Conservation (phyloP, 2,113 vertebrate species). For the Malurus melanocephalus region DNA sequence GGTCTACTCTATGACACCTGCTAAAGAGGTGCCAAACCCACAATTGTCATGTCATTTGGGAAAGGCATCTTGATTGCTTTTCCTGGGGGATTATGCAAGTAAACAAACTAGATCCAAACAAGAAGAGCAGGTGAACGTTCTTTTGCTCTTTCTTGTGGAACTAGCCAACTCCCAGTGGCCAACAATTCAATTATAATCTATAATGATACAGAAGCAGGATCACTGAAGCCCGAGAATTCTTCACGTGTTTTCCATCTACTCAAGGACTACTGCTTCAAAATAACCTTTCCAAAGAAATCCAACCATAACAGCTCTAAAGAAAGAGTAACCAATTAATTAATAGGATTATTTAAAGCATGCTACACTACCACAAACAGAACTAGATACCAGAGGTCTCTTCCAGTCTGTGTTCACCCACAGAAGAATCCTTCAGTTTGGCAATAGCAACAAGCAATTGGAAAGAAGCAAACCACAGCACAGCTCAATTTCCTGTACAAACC, state of each 20-base stretch:
- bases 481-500: background rate
- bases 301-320: rapidly evolving
- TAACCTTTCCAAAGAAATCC: background rate
- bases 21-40: background rate
- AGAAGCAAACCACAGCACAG: background rate
- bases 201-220: background rate
- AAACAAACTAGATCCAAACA: background rate
- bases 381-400: background rate
- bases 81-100: background rate
- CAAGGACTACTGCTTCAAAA: background rate
- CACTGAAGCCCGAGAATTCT: background rate
- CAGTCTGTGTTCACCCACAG: rapidly evolving
- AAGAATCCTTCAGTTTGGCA: background rate
- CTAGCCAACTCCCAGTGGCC: background rate
- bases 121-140: background rate
- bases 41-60: background rate
- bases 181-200: background rate
- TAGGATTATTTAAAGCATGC: background rate
- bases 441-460: background rate
- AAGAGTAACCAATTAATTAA: background rate
- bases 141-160: background rate
- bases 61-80: background rate
- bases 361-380: background rate
- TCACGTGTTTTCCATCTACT: rapidly evolving
- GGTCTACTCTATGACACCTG: background rate